Percentiles rank a stretch among this genome's conserved stretches.
Conservation (phyloP, 2,888 invertebrate species). For the Sericinus montela region DNA sequence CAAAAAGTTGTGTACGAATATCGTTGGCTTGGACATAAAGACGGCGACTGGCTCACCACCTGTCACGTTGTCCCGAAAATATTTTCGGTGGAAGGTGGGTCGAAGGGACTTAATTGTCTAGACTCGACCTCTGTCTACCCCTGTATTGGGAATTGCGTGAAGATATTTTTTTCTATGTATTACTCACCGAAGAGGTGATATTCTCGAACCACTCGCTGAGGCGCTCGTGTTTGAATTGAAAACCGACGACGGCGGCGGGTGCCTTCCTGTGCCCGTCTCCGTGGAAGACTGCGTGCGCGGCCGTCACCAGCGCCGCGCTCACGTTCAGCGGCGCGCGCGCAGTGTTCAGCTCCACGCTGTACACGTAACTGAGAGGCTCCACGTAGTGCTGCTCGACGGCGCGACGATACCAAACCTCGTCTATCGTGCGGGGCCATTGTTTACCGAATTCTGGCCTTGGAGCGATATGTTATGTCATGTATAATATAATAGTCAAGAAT, state of each 20-base stretch:
- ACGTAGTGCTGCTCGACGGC: conserved; percentile 92
- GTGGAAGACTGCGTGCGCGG: conserved; percentile 90
- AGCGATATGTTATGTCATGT: too few species aligned
- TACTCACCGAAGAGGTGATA: conserved; percentile 84
- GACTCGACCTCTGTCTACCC: too few species aligned
- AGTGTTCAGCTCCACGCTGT: conserved; percentile 69
- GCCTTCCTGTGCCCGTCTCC: conserved; percentile 79
- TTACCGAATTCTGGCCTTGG: conserved; percentile 85
- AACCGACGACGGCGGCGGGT: conserved; percentile 85
- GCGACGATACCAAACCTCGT: conserved; percentile 93
- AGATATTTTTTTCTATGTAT: background rate
- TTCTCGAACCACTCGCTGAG: conserved; percentile 88
- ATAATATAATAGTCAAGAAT: too few species aligned
- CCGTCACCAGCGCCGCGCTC: conserved; percentile 87
- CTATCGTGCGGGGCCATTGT: conserved; percentile 87
- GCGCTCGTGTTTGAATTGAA: conserved; percentile 89
- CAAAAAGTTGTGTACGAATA: too few species aligned
- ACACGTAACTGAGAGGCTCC: conserved; percentile 89
- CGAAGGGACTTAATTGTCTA: too few species aligned
- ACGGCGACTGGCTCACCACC: too few species aligned
- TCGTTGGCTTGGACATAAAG: too few species aligned
- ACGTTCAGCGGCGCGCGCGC: conserved; percentile 74
- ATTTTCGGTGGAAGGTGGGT: too few species aligned
- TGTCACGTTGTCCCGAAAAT: too few species aligned
- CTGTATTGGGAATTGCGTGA: too few species aligned